phyloP scores from a whole-genome alignment of 2,797 vertebrate genomes.

The Dryobates pubescens region DNA sequence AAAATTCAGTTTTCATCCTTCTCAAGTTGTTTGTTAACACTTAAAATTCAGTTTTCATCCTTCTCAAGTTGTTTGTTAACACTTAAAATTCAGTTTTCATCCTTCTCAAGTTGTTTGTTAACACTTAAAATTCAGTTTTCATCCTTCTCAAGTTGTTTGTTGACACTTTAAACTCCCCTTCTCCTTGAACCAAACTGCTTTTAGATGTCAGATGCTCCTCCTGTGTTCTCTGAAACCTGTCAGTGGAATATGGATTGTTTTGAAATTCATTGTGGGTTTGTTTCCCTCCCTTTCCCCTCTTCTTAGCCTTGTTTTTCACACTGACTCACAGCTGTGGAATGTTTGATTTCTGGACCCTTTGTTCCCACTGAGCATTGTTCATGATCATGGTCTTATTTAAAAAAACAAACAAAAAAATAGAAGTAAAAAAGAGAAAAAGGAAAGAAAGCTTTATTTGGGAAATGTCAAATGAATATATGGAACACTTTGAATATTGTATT shows the following conservation, averaged over 20 bases:
- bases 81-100: background rate
- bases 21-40: background rate
- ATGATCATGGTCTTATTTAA: background rate
- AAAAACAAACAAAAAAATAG: background rate
- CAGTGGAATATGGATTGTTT: constrained; percentile 57
- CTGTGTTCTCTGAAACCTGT: constrained; percentile 45
- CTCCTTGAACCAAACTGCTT: background rate
- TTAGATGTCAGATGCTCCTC: background rate
- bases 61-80: background rate
- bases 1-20: background rate
- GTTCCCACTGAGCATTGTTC: constrained; percentile 65
- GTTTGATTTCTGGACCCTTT: constrained; percentile 61
- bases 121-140: background rate
- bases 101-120: background rate
- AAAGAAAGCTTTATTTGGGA: constrained; percentile 49
- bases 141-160: background rate
- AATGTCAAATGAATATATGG: constrained; percentile 57
- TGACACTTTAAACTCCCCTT: constrained; percentile 40
- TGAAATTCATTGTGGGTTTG: constrained; percentile 2
- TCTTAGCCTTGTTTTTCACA: constrained; percentile 54
- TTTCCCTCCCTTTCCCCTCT: background rate
- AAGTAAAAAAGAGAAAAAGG: background rate
- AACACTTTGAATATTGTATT: constrained; percentile 58
- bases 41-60: background rate
- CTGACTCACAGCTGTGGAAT: constrained; percentile 63